A percentile compares a stretch with the other conserved stretches of the same genome.
These are phyloP conservation scores for Syngnathus floridae DNA, from an alignment of 2,113 vertebrate genomes.

Conservation along the genomic window DNA sequence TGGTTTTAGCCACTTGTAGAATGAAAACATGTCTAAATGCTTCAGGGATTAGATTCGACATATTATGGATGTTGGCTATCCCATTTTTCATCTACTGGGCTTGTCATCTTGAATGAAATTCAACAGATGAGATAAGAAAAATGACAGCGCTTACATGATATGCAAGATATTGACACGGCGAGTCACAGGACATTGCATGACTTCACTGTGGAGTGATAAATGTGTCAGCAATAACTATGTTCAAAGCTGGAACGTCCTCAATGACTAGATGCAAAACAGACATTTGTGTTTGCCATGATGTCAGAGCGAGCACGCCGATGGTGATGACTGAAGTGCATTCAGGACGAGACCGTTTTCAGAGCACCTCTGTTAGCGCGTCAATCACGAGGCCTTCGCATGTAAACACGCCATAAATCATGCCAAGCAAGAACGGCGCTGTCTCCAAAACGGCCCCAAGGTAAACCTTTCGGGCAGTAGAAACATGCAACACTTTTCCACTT, in stretches of 20 bases:
- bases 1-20: background rate
- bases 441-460: constrained; percentile 13
- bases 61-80: background rate
- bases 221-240: constrained; percentile 21
- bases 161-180: constrained; percentile 13
- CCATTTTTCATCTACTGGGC: background rate
- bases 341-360: constrained; percentile 19
- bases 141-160: background rate
- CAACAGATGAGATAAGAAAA: too few relatives aligned
- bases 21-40: background rate
- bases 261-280: constrained; percentile 40
- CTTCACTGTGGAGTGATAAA: constrained; percentile 21
- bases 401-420: constrained; percentile 51
- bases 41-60: background rate
- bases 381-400: constrained; percentile 46
- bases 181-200: constrained; percentile 9
- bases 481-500: background rate
- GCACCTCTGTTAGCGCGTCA: constrained; percentile 43
- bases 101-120: too few relatives aligned
- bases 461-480: constrained; percentile 27
- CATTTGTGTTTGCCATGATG: constrained; percentile 16
- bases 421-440: constrained; percentile 17
- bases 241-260: constrained; percentile 3
- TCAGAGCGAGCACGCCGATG: constrained; percentile 4
- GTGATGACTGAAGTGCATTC: constrained; percentile 11